Percentiles rank a stretch among this genome's conserved stretches.
Conservation (phyloP, 1,140 invertebrate genomes). For the Thaumetopoea pityocampa region DNA sequence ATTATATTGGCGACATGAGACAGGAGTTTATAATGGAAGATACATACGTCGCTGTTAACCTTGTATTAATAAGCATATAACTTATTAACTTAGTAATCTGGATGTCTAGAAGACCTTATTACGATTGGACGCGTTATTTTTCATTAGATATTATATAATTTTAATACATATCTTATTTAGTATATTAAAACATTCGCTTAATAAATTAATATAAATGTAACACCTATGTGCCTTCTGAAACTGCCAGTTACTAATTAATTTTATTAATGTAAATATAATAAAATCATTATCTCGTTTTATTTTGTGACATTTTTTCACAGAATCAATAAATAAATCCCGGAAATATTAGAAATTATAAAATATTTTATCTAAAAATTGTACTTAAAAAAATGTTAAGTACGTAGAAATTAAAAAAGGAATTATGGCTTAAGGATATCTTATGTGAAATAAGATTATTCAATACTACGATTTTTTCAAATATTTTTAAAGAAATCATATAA, state of each 20-base stretch:
- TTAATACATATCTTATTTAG: conserved; percentile 1
- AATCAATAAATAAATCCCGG: conserved; percentile 8
- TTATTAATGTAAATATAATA: conserved; percentile 55
- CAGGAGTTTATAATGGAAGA: no score
- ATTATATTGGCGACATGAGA: no score
- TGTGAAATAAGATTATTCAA: background rate
- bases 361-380: conserved; percentile 1
- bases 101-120: no score
- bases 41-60: no score
- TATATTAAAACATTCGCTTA: background rate
- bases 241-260: conserved; percentile 59
- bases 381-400: conserved; percentile 1
- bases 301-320: conserved; percentile 42
- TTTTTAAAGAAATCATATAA: background rate
- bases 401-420: conserved; percentile 3
- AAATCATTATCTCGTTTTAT: conserved; percentile 13
- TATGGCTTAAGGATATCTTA: background rate
- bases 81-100: no score
- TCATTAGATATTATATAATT: conserved; percentile 11
- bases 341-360: background rate
- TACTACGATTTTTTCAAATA: background rate
- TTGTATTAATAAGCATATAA: no score
- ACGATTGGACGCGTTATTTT: no score
- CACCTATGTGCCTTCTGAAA: conserved; percentile 46
- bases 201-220: conserved; percentile 10